Evolutionary conservation across 2,113 vertebrate species (phyloP).

Genomic region (Microcebus tavaratra): DNA sequence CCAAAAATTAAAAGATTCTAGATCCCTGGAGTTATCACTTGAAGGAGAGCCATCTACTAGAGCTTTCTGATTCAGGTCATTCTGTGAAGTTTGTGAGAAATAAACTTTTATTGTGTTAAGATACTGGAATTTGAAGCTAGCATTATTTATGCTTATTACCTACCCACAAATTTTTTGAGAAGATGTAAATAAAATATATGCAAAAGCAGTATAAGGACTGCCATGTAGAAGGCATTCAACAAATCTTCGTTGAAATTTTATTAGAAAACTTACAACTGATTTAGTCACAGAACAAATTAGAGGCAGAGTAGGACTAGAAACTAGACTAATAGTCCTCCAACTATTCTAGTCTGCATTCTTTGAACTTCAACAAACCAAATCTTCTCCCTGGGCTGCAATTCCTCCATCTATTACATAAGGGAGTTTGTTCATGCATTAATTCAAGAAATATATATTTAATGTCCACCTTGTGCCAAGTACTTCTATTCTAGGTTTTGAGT

Average conservation of each 20-base stretch:
- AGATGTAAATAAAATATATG: not conserved
- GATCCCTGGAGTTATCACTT: not conserved
- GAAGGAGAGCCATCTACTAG: not conserved
- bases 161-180: not conserved
- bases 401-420: not conserved
- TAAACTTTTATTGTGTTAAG: not conserved
- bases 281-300: not conserved
- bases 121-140: not conserved
- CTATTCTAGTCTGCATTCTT: not conserved
- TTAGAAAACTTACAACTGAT: not conserved
- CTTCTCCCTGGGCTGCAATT: not conserved
- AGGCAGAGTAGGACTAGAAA: not conserved
- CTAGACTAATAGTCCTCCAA: not conserved
- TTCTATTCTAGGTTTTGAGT: not conserved
- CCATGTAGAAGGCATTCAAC: not conserved
- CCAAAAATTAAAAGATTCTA: not conserved
- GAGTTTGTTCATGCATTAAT: not conserved
- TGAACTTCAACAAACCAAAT: not conserved
- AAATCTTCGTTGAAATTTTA: conserved; percentile 36
- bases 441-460: not conserved
- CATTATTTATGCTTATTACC: not conserved
- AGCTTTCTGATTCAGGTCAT: not conserved
- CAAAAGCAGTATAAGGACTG: not conserved
- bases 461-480: not conserved
- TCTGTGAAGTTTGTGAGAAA: not conserved